Percentiles rank a stretch among this genome's conserved stretches.
Evolutionary conservation across 2,888 invertebrate genomes (phyloP).

Genomic region (Drosophila pseudotalamancana): DNA sequence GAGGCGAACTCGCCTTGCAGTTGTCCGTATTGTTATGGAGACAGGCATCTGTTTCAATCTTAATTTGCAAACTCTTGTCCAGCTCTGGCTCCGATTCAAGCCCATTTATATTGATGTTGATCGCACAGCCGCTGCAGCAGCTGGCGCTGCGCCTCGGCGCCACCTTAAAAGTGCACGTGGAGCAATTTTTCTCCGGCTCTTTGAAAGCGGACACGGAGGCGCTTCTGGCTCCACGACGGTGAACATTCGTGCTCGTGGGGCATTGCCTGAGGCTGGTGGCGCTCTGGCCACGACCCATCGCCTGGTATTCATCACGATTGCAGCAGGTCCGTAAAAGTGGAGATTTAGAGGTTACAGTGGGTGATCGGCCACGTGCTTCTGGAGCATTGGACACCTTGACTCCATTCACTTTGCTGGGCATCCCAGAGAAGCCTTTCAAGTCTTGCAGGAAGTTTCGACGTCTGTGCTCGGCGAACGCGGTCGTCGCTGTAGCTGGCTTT

Average conservation of each 20-base stretch:
- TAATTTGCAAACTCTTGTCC: constrained; percentile 64
- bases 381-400: background rate
- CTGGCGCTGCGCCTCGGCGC: constrained; percentile 28
- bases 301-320: constrained; percentile 36
- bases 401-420: constrained; percentile 1
- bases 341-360: constrained; percentile 4
- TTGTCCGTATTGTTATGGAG: constrained; percentile 43
- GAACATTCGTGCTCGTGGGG: background rate
- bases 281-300: constrained; percentile 26
- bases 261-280: background rate
- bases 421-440: constrained; percentile 24
- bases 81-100: constrained; percentile 26
- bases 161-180: constrained; percentile 21
- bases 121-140: constrained; percentile 67
- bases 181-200: constrained; percentile 6
- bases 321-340: constrained; percentile 47
- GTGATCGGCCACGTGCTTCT: background rate
- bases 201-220: constrained; percentile 8
- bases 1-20: background rate
- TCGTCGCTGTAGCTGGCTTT: background rate
- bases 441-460: constrained; percentile 60
- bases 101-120: constrained; percentile 72
- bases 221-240: background rate
- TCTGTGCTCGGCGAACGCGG: constrained; percentile 55
- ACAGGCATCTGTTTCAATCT: constrained; percentile 62